phyloP scores from a whole-genome alignment of 1,140 invertebrate species.

The Listronotus oregonensis region DNA sequence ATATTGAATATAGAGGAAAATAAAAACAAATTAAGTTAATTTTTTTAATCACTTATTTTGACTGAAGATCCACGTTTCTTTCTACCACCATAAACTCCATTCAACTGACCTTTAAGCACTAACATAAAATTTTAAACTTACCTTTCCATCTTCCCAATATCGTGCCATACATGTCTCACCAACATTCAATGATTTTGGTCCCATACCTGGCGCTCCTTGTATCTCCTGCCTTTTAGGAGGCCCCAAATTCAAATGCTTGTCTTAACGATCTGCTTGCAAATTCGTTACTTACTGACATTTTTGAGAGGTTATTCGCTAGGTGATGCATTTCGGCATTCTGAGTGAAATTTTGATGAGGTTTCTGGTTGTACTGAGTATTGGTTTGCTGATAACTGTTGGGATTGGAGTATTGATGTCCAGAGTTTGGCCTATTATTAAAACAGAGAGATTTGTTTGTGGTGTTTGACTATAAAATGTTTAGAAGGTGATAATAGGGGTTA shows the following conservation, averaged over 20 bases:
- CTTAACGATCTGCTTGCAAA: conserved; percentile 50
- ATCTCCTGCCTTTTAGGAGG: conserved; percentile 49
- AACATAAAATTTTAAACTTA: conserved; percentile 50
- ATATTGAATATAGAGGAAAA: too few relatives aligned
- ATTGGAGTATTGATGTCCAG: not conserved
- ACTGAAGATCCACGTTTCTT: too few relatives aligned
- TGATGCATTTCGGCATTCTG: conserved; percentile 26
- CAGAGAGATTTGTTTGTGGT: too few relatives aligned
- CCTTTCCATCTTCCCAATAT: conserved; percentile 91
- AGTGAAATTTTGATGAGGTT: conserved; percentile 19
- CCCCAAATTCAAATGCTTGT: conserved; percentile 50
- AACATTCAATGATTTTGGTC: conserved; percentile 64
- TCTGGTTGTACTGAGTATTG: conserved; percentile 16
- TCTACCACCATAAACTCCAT: too few relatives aligned
- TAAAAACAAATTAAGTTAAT: too few relatives aligned
- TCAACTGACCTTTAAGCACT: not conserved
- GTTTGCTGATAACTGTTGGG: not conserved
- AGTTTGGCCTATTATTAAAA: not conserved
- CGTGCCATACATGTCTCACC: conserved; percentile 85
- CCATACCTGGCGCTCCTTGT: conserved; percentile 54
- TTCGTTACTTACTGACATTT: conserved; percentile 46
- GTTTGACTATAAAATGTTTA: too few relatives aligned
- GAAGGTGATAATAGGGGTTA: too few relatives aligned
- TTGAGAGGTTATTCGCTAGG: conserved; percentile 36
- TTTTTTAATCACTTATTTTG: too few relatives aligned